Evolutionary conservation across 2,888 invertebrate genomes (phyloP).

Genomic region (Polietes domitor): DNA sequence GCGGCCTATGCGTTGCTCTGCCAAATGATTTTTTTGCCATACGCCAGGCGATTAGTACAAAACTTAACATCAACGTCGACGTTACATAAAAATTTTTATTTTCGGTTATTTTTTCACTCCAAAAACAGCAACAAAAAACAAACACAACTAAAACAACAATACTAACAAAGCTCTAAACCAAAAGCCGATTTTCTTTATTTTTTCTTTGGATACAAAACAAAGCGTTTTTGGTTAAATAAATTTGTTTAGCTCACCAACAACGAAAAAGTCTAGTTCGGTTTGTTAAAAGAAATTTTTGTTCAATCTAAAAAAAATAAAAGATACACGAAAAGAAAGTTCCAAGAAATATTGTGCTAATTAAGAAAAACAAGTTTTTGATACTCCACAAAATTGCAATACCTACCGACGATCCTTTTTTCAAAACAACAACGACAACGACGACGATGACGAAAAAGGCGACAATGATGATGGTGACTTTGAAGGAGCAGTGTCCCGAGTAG

Average conservation of each 20-base stretch:
- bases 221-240: slow-evolving; percentile 16
- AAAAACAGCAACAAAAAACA: slow-evolving; percentile 69
- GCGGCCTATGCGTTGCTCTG: slow-evolving; percentile 70
- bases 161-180: slow-evolving; percentile 60
- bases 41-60: slow-evolving; percentile 76
- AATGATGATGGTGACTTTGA: slow-evolving; percentile 47
- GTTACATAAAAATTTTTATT: slow-evolving; percentile 80
- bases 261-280: slow-evolving; percentile 29
- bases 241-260: neutral
- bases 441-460: slow-evolving; percentile 26
- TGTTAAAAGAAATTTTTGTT: slow-evolving; percentile 11
- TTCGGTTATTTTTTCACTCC: slow-evolving; percentile 76
- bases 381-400: slow-evolving; percentile 26
- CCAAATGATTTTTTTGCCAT: slow-evolving; percentile 77
- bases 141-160: slow-evolving; percentile 67
- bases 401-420: slow-evolving; percentile 30
- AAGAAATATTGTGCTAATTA: slow-evolving; percentile 22
- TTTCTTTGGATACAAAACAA: slow-evolving; percentile 17
- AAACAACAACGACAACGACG: slow-evolving; percentile 21
- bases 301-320: neutral
- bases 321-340: neutral
- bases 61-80: slow-evolving; percentile 80
- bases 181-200: slow-evolving; percentile 24
- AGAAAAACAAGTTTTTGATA: slow-evolving; percentile 15
- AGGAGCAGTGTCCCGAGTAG: slow-evolving; percentile 41